Evolutionary conservation across 2,888 invertebrate species (phyloP).

Genomic region (Halictus quadricinctus): DNA sequence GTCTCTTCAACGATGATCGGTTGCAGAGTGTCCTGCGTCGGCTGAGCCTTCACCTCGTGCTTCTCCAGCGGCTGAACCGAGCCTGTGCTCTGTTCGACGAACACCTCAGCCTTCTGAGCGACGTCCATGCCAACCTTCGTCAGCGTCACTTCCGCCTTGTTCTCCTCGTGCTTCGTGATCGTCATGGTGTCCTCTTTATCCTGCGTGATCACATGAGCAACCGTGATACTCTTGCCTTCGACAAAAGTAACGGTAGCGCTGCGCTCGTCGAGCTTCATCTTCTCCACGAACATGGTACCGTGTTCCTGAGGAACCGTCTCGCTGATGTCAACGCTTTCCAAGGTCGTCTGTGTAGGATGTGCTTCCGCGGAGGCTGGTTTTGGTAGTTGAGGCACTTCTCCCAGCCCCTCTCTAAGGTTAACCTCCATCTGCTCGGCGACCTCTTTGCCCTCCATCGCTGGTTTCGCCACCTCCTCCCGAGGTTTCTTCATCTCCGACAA

Average conservation of each 20-base stretch:
- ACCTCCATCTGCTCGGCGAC: constrained; percentile 81
- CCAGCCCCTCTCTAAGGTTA: constrained; percentile 70
- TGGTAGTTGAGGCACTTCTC: constrained; percentile 68
- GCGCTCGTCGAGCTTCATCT: constrained; percentile 72
- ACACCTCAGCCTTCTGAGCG: constrained; percentile 78
- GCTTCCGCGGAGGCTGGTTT: constrained; percentile 81
- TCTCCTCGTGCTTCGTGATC: constrained; percentile 64
- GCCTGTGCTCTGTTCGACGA: constrained; percentile 77
- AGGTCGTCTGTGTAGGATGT: constrained; percentile 82
- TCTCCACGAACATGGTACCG: constrained; percentile 64
- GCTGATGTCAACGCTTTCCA: constrained; percentile 82
- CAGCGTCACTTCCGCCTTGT: constrained; percentile 67
- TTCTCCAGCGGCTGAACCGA: constrained; percentile 69
- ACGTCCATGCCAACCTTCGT: constrained; percentile 76
- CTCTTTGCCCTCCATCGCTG: constrained; percentile 79
- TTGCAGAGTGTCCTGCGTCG: constrained; percentile 74
- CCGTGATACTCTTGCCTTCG: constrained; percentile 77
- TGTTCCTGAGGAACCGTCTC: constrained; percentile 77
- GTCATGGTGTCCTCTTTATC: constrained; percentile 77
- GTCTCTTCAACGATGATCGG: constrained; percentile 75
- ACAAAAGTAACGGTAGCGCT: constrained; percentile 76
- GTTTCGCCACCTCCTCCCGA: constrained; percentile 76
- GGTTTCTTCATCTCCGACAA: constrained; percentile 62
- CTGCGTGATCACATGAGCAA: constrained; percentile 79
- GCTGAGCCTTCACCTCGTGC: constrained; percentile 70